phyloP scores from a whole-genome alignment of 2,888 invertebrate genomes.

The Scaptomyza reducta region DNA sequence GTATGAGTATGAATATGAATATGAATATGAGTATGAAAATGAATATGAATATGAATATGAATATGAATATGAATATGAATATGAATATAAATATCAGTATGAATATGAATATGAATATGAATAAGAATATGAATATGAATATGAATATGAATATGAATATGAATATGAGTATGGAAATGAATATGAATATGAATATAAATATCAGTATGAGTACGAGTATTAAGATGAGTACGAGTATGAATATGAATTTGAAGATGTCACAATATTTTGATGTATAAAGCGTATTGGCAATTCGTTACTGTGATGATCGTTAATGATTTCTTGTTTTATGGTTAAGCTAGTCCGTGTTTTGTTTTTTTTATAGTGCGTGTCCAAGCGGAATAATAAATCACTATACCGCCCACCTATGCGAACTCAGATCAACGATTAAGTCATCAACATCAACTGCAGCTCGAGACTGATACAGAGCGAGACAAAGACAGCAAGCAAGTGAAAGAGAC shows the following conservation, averaged over 20 bases:
- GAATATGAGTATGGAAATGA: neutral
- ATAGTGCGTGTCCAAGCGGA: constrained; percentile 69
- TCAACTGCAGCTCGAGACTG: constrained; percentile 38
- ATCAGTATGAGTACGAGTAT: neutral
- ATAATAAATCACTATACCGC: constrained; percentile 71
- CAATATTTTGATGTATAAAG: neutral
- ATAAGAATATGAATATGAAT: neutral
- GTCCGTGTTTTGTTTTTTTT: constrained; percentile 50
- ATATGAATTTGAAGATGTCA: neutral
- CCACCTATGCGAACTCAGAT: constrained; percentile 61
- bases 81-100: neutral
- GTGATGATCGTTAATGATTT: constrained; percentile 6
- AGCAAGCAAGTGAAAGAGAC: neutral
- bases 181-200: neutral
- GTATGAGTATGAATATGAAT: neutral
- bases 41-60: neutral
- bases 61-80: neutral
- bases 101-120: neutral
- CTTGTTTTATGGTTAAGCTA: constrained; percentile 14
- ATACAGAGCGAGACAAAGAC: constrained; percentile 8
- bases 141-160: neutral
- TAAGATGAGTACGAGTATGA: too few species aligned
- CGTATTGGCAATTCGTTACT: constrained; percentile 19
- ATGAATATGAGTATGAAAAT: neutral
- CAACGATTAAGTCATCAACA: constrained; percentile 73